Conservation (phyloP, 2,113 vertebrate genomes). For the Perca schrenkii region DNA sequence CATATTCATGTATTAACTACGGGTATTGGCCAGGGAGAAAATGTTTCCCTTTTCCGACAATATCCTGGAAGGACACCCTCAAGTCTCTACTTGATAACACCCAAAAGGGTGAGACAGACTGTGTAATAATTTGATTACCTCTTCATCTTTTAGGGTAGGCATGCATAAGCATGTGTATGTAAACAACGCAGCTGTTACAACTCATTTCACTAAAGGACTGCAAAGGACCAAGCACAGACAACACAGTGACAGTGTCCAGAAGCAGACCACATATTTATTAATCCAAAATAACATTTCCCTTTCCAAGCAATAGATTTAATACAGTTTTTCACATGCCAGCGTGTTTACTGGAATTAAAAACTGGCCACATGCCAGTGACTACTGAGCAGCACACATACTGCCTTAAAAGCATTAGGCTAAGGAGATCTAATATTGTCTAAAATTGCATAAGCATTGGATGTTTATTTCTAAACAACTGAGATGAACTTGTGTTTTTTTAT, state of each 20-base stretch:
- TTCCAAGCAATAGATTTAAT: conserved; percentile 39
- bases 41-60: conserved; percentile 26
- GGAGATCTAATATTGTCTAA: conserved; percentile 18
- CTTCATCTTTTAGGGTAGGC: conserved; percentile 34
- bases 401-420: conserved; percentile 32
- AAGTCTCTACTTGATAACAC: conserved; percentile 41
- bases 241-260: conserved; percentile 1
- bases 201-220: conserved; percentile 13
- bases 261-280: conserved; percentile 30
- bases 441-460: not conserved
- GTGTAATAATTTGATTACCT: conserved; percentile 49
- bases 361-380: conserved; percentile 1
- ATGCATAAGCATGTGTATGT: conserved; percentile 25
- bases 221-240: conserved; percentile 2
- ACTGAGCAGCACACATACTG: conserved; percentile 26
- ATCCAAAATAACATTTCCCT: conserved; percentile 39
- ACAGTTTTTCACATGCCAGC: conserved; percentile 23
- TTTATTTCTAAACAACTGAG: conserved; percentile 8
- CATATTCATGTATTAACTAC: conserved; percentile 15
- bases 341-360: conserved; percentile 32
- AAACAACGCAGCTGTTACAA: conserved; percentile 26
- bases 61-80: conserved; percentile 42
- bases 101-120: conserved; percentile 36
- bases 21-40: conserved; percentile 22
- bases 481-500: conserved; percentile 21